Evolutionary conservation across 2,888 invertebrate genomes (phyloP).

Genomic region (Acronicta aceris): DNA sequence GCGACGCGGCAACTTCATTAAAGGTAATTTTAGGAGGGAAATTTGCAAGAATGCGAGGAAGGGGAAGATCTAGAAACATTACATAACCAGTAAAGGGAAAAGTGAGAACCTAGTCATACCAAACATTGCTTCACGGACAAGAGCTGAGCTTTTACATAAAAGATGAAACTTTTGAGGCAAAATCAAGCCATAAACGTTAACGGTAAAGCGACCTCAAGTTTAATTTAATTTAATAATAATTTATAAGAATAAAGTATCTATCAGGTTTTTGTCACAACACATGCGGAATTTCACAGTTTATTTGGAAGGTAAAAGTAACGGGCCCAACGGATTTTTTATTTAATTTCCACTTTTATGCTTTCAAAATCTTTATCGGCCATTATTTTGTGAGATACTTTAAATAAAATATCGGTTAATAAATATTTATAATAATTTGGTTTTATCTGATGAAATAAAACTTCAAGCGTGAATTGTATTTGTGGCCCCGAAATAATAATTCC

Average conservation of each 20-base stretch:
- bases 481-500: no score
- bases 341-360: background rate
- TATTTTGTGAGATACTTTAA: background rate
- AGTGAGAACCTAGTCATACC: no score
- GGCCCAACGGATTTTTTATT: background rate
- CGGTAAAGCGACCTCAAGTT: conserved; percentile 13
- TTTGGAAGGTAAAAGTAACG: conserved; percentile 12
- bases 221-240: conserved; percentile 4
- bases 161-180: no score
- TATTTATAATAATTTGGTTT: background rate
- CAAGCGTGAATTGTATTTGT: background rate
- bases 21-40: no score
- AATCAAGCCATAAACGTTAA: background rate
- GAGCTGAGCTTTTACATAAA: no score
- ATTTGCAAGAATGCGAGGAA: no score
- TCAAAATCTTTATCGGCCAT: background rate
- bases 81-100: no score
- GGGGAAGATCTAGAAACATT: no score
- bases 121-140: no score
- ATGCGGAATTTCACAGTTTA: conserved; percentile 2
- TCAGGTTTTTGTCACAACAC: conserved; percentile 9
- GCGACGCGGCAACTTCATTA: no score
- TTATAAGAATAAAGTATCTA: conserved; percentile 1
- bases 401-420: background rate
- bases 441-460: background rate